Evolutionary conservation across 2,797 vertebrate species (phyloP), one percentile per base, ranked within the genome.

Genomic region (Melopsittacus undulatus): DNA sequence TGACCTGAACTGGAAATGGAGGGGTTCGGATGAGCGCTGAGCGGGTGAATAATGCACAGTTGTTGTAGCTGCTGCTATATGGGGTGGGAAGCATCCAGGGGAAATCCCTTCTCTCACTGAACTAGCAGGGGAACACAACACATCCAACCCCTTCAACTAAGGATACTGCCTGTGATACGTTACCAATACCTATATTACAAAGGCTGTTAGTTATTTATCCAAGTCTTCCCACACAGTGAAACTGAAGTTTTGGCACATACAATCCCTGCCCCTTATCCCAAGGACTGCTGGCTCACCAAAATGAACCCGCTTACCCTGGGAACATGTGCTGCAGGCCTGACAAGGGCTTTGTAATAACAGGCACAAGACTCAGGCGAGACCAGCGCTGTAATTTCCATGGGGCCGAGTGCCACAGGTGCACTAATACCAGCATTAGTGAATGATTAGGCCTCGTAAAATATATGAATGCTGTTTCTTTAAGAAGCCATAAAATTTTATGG

Each of bases 391-490:
- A 95, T 97, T 97, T 97, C 93, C 94, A 95, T 30, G 87, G 96
- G 96, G 94, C 96, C 73, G 83, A 92, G 93, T 94, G 97, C 97
- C 93, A 90, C 97, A 97, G 97, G 97, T 97, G 97, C 96, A 96
- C 96, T 95, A 92, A 94, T 95, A 94, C 36, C 64, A 61, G 93
- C 81, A 96, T 96, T 97, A 95, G 75, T 70, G 84, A 90, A 89
- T 95, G 95, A 97, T 94, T 78, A 98, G 86, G 89, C 92, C 90
- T 70, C 89, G 49, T 89, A 91, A 92, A 93, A 92, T 92, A 91
- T 96, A 97, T 96, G 96, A 97, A 97, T 74, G 79, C 77, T 88
- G 96, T 98, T 97, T 97, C 98, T 98, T 97, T 96, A 96, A 96
- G 95, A 96, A 97, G 98, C 92, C 83, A 87, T 97, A 96, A 96